Conservation (phyloP, 2,888 invertebrate species). For the Athetis lepigone region DNA sequence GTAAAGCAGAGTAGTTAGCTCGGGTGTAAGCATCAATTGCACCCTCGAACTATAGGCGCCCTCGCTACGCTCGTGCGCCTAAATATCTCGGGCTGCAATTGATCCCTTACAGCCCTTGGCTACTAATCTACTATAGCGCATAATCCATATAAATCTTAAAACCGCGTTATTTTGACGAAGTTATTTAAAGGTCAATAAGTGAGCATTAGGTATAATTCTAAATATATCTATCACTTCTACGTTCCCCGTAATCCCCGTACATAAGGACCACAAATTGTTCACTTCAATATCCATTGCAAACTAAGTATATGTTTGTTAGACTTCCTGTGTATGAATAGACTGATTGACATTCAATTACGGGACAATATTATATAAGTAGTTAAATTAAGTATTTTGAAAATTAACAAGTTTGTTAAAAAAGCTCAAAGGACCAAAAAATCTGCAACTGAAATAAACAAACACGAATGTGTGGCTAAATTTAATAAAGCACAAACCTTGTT, state of each 20-base stretch:
- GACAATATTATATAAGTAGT: neutral
- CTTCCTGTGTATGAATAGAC: conserved; percentile 12
- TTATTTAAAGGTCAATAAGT: neutral
- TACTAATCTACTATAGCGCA: too few relatives aligned
- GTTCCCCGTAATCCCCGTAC: neutral
- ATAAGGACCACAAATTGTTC: neutral
- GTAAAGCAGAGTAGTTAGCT: too few relatives aligned
- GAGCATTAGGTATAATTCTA: neutral
- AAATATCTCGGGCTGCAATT: too few relatives aligned
- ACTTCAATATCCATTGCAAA: conserved; percentile 13
- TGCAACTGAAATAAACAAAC: conserved; percentile 10
- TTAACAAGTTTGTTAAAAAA: conserved; percentile 2
- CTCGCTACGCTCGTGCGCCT: too few relatives aligned
- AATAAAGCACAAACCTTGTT: conserved; percentile 82
- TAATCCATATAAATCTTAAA: neutral
- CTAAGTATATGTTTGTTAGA: neutral
- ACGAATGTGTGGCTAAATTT: conserved; percentile 28
- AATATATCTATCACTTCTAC: neutral
- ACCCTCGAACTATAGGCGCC: too few relatives aligned
- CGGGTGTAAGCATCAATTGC: too few relatives aligned
- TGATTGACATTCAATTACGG: neutral
- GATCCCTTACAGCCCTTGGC: too few relatives aligned
- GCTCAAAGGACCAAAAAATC: conserved; percentile 3
- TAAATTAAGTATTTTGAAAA: neutral
- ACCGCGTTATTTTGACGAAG: neutral